Evolutionary conservation across 2,797 vertebrate species (phyloP).

Genomic region (Rhyacichthys aspro): DNA sequence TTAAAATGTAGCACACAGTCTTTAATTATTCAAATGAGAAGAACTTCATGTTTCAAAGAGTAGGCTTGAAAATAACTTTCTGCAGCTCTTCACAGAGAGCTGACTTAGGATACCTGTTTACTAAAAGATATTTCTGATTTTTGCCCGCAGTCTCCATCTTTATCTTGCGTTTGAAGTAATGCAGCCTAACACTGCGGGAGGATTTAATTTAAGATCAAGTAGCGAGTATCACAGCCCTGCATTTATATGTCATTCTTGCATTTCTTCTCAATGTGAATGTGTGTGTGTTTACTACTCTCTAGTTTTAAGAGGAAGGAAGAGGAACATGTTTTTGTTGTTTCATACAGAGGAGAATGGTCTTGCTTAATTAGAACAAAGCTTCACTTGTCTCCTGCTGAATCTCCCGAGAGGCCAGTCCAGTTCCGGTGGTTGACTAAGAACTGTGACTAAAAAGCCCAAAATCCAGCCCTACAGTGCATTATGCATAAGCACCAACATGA

Average conservation of each 20-base stretch:
- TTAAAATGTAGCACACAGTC: slow-evolving; percentile 1
- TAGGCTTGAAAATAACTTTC: background rate
- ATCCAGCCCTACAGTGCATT: slow-evolving; percentile 17
- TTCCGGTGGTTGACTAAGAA: slow-evolving; percentile 43
- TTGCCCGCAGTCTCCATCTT: slow-evolving; percentile 29
- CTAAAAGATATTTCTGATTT: slow-evolving; percentile 32
- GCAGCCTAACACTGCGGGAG: slow-evolving; percentile 37
- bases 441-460: slow-evolving; percentile 42
- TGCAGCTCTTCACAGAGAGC: background rate
- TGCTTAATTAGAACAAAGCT: slow-evolving; percentile 59
- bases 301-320: slow-evolving; percentile 39
- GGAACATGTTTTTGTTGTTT: slow-evolving; percentile 38
- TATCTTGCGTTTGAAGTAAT: slow-evolving; percentile 40
- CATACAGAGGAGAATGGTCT: slow-evolving; percentile 22
- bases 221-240: slow-evolving; percentile 12
- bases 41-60: background rate
- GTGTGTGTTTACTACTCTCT: slow-evolving; percentile 20
- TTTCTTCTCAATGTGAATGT: slow-evolving; percentile 5
- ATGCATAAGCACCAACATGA: slow-evolving; percentile 29
- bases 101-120: slow-evolving; percentile 3
- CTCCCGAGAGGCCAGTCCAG: slow-evolving; percentile 34
- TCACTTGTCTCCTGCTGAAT: slow-evolving; percentile 43
- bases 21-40: slow-evolving; percentile 7
- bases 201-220: slow-evolving; percentile 37
- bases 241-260: slow-evolving; percentile 25